Evolutionary conservation across 1,140 invertebrate species (phyloP), one percentile per base, ranked within the genome.

Genomic region (Drosophila erecta): DNA sequence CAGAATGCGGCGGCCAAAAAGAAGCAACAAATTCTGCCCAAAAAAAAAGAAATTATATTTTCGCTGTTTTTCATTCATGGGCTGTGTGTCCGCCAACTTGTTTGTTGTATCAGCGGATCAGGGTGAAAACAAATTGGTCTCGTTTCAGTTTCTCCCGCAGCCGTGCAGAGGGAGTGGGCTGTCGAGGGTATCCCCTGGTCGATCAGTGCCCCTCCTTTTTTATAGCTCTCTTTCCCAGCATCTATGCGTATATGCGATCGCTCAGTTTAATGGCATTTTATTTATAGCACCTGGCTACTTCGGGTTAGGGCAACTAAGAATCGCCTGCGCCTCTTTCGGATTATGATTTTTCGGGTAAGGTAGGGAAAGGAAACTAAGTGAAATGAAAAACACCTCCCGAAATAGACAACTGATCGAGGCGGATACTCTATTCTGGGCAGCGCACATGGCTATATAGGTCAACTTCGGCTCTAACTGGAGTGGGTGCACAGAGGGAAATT

Each of bases 271-370:
- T 84, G 65, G 35, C 37, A 41, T 74, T 74, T 65, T 86, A 86
- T 86, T 79, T 69, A 76, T 86, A 86, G 83, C 41, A 59, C 51
- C 65, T 49, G 64, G 57, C 72, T 70, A 71, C 75, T 76, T 83
- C 58, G 69, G 79, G 61, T 83, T 87, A 83, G 79, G 83, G 65
- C 83, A 81, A 79, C 75, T 67, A 49, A 65, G 71, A 71, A 67
- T 74, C 57, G 77, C 69, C 58, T 83, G 64, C 24, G 50, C 41
- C 64, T 57, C 57, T 50, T 17, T 71, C 47, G 72, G 83, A 69
- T 86, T 86, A 83, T 87, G 77, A 79, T 57, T 78, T 76, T 66
- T 78, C 17, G 67, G 65, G 15, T 49, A 70, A 44, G 14, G 71
- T 49, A 69, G 30, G 7, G 71, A 81, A 83, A 67, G 46, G 24